Evolutionary conservation across 2,888 invertebrate species (phyloP).

Genomic region (Sialis lutaria): DNA sequence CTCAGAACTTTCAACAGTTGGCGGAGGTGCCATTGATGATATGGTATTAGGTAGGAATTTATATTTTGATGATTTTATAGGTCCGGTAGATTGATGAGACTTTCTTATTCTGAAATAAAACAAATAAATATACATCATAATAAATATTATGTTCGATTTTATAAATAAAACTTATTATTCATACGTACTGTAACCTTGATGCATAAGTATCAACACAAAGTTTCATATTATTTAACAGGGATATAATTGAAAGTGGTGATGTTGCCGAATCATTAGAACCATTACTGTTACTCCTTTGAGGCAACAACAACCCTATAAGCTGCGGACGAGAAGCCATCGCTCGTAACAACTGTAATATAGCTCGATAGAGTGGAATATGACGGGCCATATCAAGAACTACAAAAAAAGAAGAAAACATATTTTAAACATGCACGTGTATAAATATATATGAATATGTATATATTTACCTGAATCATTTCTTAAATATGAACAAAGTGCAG

Average conservation of each 20-base stretch:
- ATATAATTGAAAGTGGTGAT: conserved; percentile 47
- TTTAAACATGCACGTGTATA: background rate
- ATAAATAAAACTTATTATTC: background rate
- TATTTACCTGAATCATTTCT: conserved; percentile 70
- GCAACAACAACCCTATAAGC: conserved; percentile 42
- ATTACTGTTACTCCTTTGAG: conserved; percentile 23
- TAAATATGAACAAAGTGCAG: conserved; percentile 77
- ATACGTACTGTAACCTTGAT: conserved; percentile 54
- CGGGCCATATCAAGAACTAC: conserved; percentile 91
- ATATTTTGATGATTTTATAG: conserved; percentile 11
- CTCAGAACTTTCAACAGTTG: conserved; percentile 26
- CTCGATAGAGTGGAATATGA: conserved; percentile 82
- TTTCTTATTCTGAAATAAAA: no score
- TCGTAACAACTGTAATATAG: conserved; percentile 64
- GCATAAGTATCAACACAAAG: conserved; percentile 85
- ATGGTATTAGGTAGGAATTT: background rate
- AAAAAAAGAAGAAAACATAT: conserved; percentile 10
- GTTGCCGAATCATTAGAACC: conserved; percentile 11
- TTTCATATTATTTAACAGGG: conserved; percentile 72
- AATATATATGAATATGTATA: background rate
- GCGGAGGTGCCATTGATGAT: background rate
- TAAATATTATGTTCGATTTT: no score
- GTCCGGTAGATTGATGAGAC: background rate
- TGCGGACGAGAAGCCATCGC: conserved; percentile 49
- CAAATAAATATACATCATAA: no score